These are phyloP conservation scores for Thecocarcelia acutangulata DNA, from an alignment of 2,888 invertebrate genomes.

Conservation along the genomic window DNA sequence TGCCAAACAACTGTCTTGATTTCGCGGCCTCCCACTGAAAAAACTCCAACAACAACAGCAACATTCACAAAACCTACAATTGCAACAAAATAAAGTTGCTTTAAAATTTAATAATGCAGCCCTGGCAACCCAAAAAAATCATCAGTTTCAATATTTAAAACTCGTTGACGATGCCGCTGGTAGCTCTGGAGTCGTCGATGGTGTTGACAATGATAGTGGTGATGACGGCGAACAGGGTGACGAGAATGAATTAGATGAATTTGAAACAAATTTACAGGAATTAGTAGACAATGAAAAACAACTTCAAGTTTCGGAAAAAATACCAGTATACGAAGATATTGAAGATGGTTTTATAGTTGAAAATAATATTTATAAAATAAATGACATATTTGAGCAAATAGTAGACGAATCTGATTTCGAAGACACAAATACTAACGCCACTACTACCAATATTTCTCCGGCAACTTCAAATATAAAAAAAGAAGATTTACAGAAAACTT, in stretches of 20 bases:
- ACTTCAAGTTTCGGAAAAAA: neutral
- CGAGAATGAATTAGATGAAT: constrained; percentile 35
- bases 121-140: constrained; percentile 41
- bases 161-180: constrained; percentile 16
- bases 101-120: constrained; percentile 34
- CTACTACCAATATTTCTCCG: neutral
- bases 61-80: constrained; percentile 49
- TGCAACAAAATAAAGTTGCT: constrained; percentile 49
- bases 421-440: constrained; percentile 12
- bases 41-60: constrained; percentile 58
- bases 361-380: constrained; percentile 57
- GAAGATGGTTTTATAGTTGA: constrained; percentile 34
- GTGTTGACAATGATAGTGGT: constrained; percentile 4
- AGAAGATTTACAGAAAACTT: constrained; percentile 33
- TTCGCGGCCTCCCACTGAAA: constrained; percentile 75
- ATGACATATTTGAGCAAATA: constrained; percentile 62
- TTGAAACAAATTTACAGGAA: constrained; percentile 60
- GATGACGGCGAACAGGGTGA: constrained; percentile 12
- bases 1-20: constrained; percentile 91
- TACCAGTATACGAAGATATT: constrained; percentile 7
- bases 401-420: constrained; percentile 31
- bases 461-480: constrained; percentile 28
- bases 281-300: constrained; percentile 49
- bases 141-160: constrained; percentile 22
- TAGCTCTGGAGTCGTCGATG: constrained; percentile 4